These are phyloP conservation scores for Emydocephalus ijimae DNA, from an alignment of 2,113 vertebrate genomes.

Conservation along the genomic window DNA sequence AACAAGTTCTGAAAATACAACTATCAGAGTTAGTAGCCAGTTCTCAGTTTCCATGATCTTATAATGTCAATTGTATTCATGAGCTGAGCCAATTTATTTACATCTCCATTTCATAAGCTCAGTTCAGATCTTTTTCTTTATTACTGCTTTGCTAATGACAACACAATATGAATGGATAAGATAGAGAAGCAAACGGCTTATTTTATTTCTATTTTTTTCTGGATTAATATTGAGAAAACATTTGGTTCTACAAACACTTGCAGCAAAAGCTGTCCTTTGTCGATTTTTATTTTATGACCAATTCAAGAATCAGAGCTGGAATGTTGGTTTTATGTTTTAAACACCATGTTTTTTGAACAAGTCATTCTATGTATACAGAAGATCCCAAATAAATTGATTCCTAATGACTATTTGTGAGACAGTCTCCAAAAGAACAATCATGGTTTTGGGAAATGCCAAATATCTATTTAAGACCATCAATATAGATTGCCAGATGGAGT, in stretches of 20 bases:
- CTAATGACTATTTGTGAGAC: background rate
- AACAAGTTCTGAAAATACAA: background rate
- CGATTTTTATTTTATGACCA: background rate
- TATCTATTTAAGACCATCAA: background rate
- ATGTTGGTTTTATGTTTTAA: background rate
- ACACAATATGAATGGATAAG: background rate
- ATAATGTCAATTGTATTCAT: background rate
- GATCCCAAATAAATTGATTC: background rate
- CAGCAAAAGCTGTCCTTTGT: background rate
- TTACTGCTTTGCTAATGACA: background rate
- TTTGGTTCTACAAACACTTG: background rate
- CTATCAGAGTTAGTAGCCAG: background rate
- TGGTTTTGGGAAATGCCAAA: background rate
- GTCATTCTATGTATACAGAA: background rate
- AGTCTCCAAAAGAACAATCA: background rate
- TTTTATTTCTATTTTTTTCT: background rate
- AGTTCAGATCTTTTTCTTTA: background rate
- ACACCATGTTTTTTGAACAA: background rate
- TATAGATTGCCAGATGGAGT: background rate
- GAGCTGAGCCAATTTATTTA: background rate
- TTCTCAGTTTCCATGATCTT: background rate
- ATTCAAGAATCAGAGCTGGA: background rate
- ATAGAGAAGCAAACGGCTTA: background rate
- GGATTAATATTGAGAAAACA: background rate
- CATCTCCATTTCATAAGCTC: background rate